Evolutionary conservation across 2,888 invertebrate genomes (phyloP), one percentile per base, ranked within the genome.

Genomic region (Amitus sp.): DNA sequence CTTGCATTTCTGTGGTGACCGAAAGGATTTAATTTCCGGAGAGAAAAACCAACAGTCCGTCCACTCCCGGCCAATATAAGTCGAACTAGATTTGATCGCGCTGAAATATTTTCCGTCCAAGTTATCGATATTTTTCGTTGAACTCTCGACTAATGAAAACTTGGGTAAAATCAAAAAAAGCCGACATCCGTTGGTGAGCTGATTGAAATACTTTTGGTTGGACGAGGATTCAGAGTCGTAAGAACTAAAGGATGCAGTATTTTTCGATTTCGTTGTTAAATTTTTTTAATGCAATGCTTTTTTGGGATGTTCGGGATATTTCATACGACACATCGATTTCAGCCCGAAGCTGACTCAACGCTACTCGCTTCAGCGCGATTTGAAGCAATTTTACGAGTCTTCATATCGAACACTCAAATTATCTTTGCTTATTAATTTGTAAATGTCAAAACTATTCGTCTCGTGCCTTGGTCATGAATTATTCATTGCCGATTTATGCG

Each of bases 21-120:
- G 59, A 53, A 75, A 73, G 72, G 69, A 76, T 80, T 79, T 79
- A 78, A 79, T 79, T 80, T 80, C 78, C 79, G 77, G 77, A 64
- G 74, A 72, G 76, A 77, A 75, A 77, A 75, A 75, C 69, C 74
- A 74, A 73, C 73, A 69, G 68, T 65, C 63, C 59, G 15, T 47
- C 54, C 59, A 52, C 58, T 58, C 46, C 55, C 56, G 47, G 49
- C 58, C 65, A 65, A 65, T 65, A n/a, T n/a, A 65, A 65, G 61
- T 65, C 57, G 54, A 57, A 50, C 51, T 50, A 49, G 47, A 57
- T 62, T 59, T 58, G 54, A 48, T 56, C 57, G 61, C 37, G 40
- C 39, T 15, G 37, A 5, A 37, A 42, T 42, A 19, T 42, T 42
- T 42, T 37, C 13, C 37, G 6, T 13, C 15, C 30, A 10, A 30